A percentile compares a stretch with the other conserved stretches of the same genome.
phyloP scores from a whole-genome alignment of 2,888 invertebrate species.

The Lydus trimaculatus region DNA sequence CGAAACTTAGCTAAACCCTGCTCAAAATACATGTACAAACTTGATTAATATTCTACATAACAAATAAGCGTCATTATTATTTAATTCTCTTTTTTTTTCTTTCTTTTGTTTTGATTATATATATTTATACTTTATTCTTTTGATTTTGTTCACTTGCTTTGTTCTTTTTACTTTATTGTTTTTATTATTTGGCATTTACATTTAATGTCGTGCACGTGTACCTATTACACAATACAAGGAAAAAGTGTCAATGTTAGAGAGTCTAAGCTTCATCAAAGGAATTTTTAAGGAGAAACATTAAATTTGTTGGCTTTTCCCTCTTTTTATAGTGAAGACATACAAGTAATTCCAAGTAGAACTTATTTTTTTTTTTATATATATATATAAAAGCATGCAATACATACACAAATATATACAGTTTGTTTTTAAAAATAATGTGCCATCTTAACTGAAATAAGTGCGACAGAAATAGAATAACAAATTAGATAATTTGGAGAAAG shows the following conservation, averaged over 20 bases:
- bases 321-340: too few species aligned
- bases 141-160: not conserved
- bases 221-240: not conserved
- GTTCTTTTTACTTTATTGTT: not conserved
- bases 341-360: too few species aligned
- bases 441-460: too few species aligned
- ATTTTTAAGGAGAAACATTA: too few species aligned
- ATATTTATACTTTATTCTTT: not conserved
- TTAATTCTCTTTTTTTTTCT: not conserved
- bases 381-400: too few species aligned
- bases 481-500: too few species aligned
- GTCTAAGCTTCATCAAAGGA: too few species aligned
- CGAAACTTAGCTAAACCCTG: slow-evolving; percentile 30
- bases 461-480: too few species aligned
- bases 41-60: slow-evolving; percentile 23
- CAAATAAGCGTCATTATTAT: not conserved
- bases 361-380: too few species aligned
- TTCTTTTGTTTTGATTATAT: not conserved
- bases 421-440: too few species aligned
- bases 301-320: too few species aligned
- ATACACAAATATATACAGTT: too few species aligned
- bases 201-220: not conserved
- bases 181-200: not conserved
- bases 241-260: not conserved
- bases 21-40: slow-evolving; percentile 30